phyloP scores from a whole-genome alignment of 1,140 invertebrate genomes.

The Eufriesea mexicana region DNA sequence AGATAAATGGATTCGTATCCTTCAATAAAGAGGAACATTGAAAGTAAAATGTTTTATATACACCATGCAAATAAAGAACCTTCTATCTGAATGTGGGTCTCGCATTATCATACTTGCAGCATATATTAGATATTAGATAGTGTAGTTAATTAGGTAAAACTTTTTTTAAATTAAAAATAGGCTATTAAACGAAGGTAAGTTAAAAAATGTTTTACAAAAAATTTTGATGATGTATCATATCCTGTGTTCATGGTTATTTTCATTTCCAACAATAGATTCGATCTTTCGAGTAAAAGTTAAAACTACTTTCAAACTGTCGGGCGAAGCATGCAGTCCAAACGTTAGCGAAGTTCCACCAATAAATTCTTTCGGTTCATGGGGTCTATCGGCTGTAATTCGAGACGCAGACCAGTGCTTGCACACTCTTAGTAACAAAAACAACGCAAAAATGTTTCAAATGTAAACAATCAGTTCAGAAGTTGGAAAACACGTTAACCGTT shows the following conservation, averaged over 20 bases:
- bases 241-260: background rate
- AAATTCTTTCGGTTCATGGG: slow-evolving; percentile 29
- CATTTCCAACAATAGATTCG: slow-evolving; percentile 12
- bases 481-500: background rate
- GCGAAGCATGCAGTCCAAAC: background rate
- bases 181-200: background rate
- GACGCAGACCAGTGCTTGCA: slow-evolving; percentile 10
- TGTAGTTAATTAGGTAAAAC: too few relatives aligned
- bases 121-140: background rate
- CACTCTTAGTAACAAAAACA: slow-evolving; percentile 10
- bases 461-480: background rate
- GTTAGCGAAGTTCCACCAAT: slow-evolving; percentile 23
- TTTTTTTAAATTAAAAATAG: too few relatives aligned
- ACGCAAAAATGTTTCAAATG: background rate
- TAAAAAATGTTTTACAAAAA: background rate
- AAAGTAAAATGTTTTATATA: background rate
- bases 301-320: background rate
- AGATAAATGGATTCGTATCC: background rate
- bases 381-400: slow-evolving; percentile 29
- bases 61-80: background rate
- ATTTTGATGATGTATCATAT: background rate
- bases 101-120: background rate
- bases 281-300: slow-evolving; percentile 11
- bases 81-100: background rate
- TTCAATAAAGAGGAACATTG: slow-evolving; percentile 5